These are phyloP conservation scores for Ctena decussata DNA, from an alignment of 2,888 invertebrate genomes.

Conservation along the genomic window DNA sequence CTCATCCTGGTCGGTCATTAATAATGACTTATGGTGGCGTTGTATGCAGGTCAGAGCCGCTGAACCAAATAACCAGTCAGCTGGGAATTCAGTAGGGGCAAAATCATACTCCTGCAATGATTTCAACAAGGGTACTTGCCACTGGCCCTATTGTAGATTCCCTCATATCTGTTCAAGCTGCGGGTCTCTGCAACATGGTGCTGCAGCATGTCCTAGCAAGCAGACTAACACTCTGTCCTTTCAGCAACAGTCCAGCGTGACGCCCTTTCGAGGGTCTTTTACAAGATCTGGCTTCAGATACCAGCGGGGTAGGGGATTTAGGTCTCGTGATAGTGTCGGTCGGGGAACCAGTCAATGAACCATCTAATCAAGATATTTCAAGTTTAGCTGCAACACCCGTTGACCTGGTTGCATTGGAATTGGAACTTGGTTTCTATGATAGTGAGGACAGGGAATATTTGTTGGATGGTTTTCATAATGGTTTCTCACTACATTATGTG, in stretches of 20 bases:
- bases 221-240: not conserved
- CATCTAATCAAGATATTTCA: not conserved
- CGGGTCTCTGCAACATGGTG: not conserved
- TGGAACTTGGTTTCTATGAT: not conserved
- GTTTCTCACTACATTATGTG: not conserved
- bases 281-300: too few relatives aligned
- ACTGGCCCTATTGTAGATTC: not conserved
- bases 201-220: too few relatives aligned
- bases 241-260: not conserved
- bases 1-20: slow-evolving; percentile 20
- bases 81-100: too few relatives aligned
- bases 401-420: not conserved
- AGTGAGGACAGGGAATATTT: not conserved
- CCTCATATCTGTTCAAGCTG: slow-evolving; percentile 30
- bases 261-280: not conserved
- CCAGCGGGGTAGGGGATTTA: not conserved
- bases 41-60: slow-evolving; percentile 24
- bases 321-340: too few relatives aligned
- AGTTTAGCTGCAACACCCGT: not conserved
- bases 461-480: not conserved
- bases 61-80: too few relatives aligned
- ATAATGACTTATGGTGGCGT: slow-evolving; percentile 45
- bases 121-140: not conserved
- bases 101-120: not conserved
- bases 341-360: not conserved